Conservation (phyloP, 2,888 invertebrate genomes). For the Leucophenga maculata region DNA sequence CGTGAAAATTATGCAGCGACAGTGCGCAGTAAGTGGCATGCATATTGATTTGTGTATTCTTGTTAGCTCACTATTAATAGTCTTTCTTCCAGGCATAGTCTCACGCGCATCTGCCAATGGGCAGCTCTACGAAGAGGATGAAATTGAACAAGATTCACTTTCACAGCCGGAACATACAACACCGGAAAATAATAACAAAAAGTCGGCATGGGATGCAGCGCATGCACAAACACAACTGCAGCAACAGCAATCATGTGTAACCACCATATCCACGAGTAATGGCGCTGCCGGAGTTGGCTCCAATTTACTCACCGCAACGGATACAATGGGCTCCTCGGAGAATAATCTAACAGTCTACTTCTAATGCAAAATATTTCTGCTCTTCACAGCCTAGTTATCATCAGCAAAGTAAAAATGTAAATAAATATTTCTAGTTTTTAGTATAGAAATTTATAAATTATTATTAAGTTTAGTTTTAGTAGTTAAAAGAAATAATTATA, state of each 20-base stretch:
- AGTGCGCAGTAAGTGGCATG: constrained; percentile 75
- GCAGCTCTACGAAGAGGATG: constrained; percentile 72
- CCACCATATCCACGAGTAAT: constrained; percentile 43
- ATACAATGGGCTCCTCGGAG: constrained; percentile 73
- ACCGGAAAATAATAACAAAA: constrained; percentile 59
- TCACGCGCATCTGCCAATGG: constrained; percentile 72
- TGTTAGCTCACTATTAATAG: constrained; percentile 53
- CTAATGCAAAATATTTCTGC: constrained; percentile 52
- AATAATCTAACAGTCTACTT: constrained; percentile 77
- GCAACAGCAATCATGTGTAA: constrained; percentile 35
- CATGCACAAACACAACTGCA: constrained; percentile 34
- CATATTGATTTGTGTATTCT: constrained; percentile 17
- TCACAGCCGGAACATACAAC: constrained; percentile 54
- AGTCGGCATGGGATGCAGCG: constrained; percentile 65
- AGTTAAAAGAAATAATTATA: neutral
- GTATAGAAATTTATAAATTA: neutral
- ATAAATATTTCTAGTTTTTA: constrained; percentile 5
- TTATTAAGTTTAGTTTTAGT: neutral
- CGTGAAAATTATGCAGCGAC: constrained; percentile 74
- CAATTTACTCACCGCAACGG: constrained; percentile 65
- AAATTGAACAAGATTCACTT: constrained; percentile 69
- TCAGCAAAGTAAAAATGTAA: too few species aligned
- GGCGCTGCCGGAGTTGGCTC: constrained; percentile 51
- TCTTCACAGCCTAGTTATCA: neutral
- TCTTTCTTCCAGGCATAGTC: constrained; percentile 73